Evolutionary conservation across 2,797 vertebrate genomes (phyloP), one percentile per base, ranked within the genome.

Genomic region (Siniperca scherzeri): DNA sequence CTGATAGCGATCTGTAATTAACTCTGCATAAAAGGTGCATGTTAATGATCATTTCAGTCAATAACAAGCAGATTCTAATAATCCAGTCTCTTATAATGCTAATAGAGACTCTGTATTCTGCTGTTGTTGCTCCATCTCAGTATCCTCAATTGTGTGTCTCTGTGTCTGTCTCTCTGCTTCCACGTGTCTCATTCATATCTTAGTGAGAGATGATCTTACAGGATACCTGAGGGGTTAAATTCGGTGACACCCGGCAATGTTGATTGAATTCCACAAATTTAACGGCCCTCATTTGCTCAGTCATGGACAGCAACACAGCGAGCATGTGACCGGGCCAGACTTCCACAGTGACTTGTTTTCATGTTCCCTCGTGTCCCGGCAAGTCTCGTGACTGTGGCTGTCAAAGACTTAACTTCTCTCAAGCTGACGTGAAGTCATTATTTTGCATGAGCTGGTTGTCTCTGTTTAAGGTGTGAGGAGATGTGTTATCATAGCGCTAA

Each of bases 261-360:
- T 88, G 74, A 90, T 90, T 85, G 82, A 83, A 93, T 92, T 92
- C 90, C 83, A 46, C 67, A 59, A 82, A 88, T 73, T 83, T 74
- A 91, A 83, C 80, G 66, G 69, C 78, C 81, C 82, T 90, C 66
- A 55, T 91, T 92, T 70, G 68, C 80, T 85, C 83, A 17, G 66
- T 83, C 84, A 71, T 70, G 72, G 87, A 85, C 77, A 57, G 78
- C 77, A 78, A 79, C 81, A 64, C 70, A 38, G 61, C 1, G 2
- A 83, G 65, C 92, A 88, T 87, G 93, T 92, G 92, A 93, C 87
- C 7, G 0, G 50, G 59, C 78, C 60, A 67, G 87, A 83, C 85
- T 67, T 65, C 84, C 83, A 79, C 76, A 57, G 64, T 11, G 66
- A 36, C 87, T 82, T 30, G 75, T 77, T 68, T 70, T 80, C 27